Evolutionary conservation across 2,797 vertebrate species (phyloP).

Genomic region (Molossus alvarezi): DNA sequence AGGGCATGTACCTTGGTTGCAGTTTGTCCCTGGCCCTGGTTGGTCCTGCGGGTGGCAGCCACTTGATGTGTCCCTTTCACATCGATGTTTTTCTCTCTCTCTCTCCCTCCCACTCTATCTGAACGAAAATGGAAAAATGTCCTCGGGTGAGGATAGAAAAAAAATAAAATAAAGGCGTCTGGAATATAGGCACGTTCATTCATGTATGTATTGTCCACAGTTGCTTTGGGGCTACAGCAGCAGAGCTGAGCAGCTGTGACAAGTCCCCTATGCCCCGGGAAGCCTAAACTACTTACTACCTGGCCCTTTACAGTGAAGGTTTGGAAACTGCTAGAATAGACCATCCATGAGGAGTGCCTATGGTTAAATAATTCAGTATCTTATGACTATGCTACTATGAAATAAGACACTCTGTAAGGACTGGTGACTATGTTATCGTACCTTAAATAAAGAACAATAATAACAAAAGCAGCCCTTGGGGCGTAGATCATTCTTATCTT

Average conservation of each 20-base stretch:
- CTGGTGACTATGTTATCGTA: slow-evolving; percentile 61
- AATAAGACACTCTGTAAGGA: slow-evolving; percentile 57
- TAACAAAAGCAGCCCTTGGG: slow-evolving; percentile 39
- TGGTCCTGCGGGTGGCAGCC: too few relatives aligned
- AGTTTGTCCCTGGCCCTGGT: too few relatives aligned
- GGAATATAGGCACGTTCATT: not conserved
- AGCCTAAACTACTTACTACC: slow-evolving; percentile 34
- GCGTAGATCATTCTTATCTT: not conserved
- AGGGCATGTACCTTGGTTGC: too few relatives aligned
- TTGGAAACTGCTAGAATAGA: slow-evolving; percentile 24
- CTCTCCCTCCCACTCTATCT: too few relatives aligned
- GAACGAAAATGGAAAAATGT: too few relatives aligned
- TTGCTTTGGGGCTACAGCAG: not conserved
- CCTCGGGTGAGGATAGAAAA: too few relatives aligned
- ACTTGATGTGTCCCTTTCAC: too few relatives aligned
- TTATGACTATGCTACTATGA: slow-evolving; percentile 61
- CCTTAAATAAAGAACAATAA: slow-evolving; percentile 22
- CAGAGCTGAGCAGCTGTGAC: slow-evolving; percentile 5
- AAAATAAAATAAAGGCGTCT: slow-evolving; percentile 30
- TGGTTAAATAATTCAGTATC: slow-evolving; percentile 68
- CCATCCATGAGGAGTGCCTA: slow-evolving; percentile 3
- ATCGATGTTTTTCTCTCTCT: too few relatives aligned
- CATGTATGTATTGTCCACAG: slow-evolving; percentile 24
- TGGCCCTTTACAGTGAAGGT: slow-evolving; percentile 42
- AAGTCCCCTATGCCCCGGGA: not conserved